Conservation (phyloP, 2,797 vertebrate genomes). For the Oreochromis grahami region DNA sequence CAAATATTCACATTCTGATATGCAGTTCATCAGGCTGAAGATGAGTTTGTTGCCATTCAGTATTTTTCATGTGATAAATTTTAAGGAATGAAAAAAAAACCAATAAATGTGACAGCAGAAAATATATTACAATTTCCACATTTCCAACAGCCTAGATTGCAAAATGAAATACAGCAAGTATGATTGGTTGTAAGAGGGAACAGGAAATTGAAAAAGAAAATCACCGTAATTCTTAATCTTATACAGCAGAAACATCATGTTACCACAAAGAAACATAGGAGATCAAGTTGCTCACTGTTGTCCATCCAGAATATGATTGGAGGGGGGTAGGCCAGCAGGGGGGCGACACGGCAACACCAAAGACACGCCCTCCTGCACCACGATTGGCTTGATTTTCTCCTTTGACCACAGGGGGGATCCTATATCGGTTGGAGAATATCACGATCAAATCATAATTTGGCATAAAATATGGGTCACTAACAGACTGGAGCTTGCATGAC, state of each 20-base stretch:
- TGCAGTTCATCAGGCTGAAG: not conserved
- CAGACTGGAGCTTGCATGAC: not conserved
- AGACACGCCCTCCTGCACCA: constrained; percentile 83
- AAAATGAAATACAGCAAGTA: not conserved
- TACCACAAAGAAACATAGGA: not conserved
- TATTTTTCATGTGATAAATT: not conserved
- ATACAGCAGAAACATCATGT: not conserved
- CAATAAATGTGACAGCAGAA: not conserved
- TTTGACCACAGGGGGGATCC: constrained; percentile 98
- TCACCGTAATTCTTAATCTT: not conserved
- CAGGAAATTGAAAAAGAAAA: not conserved
- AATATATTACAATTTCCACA: not conserved
- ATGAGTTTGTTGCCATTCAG: not conserved
- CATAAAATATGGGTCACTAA: constrained; percentile 5
- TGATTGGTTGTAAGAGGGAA: not conserved
- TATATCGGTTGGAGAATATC: constrained; percentile 46
- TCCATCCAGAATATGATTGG: constrained; percentile 99
- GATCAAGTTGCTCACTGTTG: constrained; percentile 82
- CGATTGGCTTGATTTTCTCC: constrained; percentile 86
- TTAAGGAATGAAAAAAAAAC: not conserved
- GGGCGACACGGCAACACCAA: constrained; percentile 89
- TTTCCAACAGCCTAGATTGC: not conserved
- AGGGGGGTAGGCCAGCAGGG: constrained; percentile 89
- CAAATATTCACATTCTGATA: not conserved
- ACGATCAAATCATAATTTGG: not conserved